These are phyloP conservation scores for Neocrepidodera transversa DNA, from an alignment of 2,888 invertebrate genomes.

Conservation along the genomic window DNA sequence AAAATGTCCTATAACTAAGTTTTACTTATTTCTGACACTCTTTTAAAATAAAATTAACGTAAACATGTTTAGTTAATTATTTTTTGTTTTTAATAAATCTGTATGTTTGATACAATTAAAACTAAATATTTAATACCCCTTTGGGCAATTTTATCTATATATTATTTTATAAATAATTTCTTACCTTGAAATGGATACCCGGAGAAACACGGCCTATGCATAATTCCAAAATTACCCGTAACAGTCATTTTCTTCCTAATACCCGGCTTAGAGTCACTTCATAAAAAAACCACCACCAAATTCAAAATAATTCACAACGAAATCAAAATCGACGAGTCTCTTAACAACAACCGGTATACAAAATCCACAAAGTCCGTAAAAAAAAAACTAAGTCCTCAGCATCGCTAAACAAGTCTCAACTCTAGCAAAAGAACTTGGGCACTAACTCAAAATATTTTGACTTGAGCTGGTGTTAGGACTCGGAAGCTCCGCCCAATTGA, in stretches of 20 bases:
- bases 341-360: not conserved
- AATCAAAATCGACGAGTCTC: not conserved
- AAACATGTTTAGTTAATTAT: no score
- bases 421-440: slow-evolving; percentile 29
- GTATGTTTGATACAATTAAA: no score
- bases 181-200: slow-evolving; percentile 62
- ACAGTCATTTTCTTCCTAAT: slow-evolving; percentile 55
- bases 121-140: no score
- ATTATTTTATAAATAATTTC: not conserved
- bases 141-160: no score
- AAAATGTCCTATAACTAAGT: no score
- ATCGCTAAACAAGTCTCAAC: not conserved
- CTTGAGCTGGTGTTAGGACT: slow-evolving; percentile 42
- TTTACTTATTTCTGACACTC: no score
- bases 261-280: slow-evolving; percentile 4
- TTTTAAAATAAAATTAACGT: no score
- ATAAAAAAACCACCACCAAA: slow-evolving; percentile 17
- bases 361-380: not conserved
- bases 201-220: slow-evolving; percentile 61
- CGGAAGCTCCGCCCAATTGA: slow-evolving; percentile 27
- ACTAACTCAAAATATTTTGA: slow-evolving; percentile 50
- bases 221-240: slow-evolving; percentile 60
- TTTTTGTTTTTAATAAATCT: no score
- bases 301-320: not conserved
- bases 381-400: not conserved